Percentiles rank a stretch among this genome's conserved stretches.
Evolutionary conservation across 2,888 invertebrate species (phyloP).

Genomic region (Ormia ochracea): DNA sequence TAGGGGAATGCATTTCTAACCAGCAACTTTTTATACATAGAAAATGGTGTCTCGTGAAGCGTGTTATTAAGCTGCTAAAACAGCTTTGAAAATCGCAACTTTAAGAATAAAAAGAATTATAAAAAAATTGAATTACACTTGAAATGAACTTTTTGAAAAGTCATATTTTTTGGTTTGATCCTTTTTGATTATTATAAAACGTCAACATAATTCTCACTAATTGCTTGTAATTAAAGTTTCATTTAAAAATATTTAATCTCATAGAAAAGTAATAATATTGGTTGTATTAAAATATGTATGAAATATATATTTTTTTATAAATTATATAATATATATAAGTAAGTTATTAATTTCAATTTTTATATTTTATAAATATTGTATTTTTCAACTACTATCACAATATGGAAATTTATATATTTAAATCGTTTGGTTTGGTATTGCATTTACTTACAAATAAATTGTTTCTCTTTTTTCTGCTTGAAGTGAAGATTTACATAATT

Average conservation of each 20-base stretch:
- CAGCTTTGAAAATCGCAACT: too few relatives aligned
- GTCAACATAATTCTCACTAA: neutral
- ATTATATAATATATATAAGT: too few relatives aligned
- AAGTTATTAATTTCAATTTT: neutral
- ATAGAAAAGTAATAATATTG: constrained; percentile 57
- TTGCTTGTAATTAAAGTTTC: constrained; percentile 1
- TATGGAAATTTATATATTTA: constrained; percentile 42
- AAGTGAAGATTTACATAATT: constrained; percentile 67
- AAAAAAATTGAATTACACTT: neutral
- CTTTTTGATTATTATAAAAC: neutral
- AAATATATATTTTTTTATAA: constrained; percentile 30
- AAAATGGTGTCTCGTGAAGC: too few relatives aligned
- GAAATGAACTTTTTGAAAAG: neutral
- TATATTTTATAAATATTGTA: neutral
- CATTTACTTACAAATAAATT: neutral
- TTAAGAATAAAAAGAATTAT: neutral
- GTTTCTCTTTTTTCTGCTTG: neutral
- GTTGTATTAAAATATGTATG: neutral
- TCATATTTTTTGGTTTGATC: neutral
- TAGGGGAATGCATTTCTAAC: too few relatives aligned
- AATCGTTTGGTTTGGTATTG: constrained; percentile 1
- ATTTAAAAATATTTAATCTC: constrained; percentile 38
- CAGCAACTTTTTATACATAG: too few relatives aligned
- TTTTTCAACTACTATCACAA: constrained; percentile 60
- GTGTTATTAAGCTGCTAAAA: too few relatives aligned